These are phyloP conservation scores for Anastrepha obliqua DNA, from an alignment of 1,140 invertebrate genomes.

Conservation along the genomic window DNA sequence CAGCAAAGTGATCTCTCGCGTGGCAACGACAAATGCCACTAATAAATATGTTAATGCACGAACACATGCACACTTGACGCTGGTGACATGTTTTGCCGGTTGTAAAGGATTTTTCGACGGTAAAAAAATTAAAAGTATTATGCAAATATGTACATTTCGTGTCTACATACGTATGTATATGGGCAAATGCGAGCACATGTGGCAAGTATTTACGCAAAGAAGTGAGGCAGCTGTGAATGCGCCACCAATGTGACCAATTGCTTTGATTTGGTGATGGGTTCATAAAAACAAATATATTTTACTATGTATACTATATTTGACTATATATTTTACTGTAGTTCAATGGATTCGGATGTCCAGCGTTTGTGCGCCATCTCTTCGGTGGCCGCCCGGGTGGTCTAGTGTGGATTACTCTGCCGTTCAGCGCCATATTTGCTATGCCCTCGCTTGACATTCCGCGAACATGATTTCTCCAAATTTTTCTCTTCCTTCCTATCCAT, in stretches of 20 bases:
- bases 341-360: too few species aligned
- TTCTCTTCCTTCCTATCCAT: too few species aligned
- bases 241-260: conserved; percentile 5
- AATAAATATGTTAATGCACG: background rate
- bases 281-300: too few species aligned
- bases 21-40: background rate
- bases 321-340: too few species aligned
- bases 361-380: too few species aligned
- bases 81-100: conserved; percentile 7
- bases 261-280: background rate
- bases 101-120: conserved; percentile 30
- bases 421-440: too few species aligned
- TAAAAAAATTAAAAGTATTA: background rate
- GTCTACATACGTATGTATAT: background rate
- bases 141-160: background rate
- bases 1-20: background rate
- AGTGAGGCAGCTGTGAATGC: background rate
- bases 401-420: too few species aligned
- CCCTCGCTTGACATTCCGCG: too few species aligned
- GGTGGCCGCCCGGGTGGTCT: too few species aligned
- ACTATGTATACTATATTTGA: too few species aligned
- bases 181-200: background rate
- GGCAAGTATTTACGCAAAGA: background rate
- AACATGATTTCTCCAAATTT: too few species aligned
- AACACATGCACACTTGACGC: background rate